These are phyloP conservation scores for Stramonita haemastoma DNA, from an alignment of 2,888 invertebrate species.

Conservation along the genomic window DNA sequence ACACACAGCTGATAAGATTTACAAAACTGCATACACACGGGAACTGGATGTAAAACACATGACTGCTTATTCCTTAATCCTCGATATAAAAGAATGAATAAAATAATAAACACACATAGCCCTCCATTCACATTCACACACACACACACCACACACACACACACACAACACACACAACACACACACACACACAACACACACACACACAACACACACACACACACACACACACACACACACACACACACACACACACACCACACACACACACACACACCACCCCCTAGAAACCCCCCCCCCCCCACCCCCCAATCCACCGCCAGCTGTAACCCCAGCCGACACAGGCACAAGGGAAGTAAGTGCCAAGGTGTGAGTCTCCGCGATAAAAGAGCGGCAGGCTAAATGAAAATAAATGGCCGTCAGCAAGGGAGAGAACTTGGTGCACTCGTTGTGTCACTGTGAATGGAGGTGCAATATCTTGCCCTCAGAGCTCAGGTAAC, in stretches of 20 bases:
- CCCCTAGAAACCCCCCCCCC: neutral
- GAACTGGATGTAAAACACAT: no score
- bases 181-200: slow-evolving; percentile 2
- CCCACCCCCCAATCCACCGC: neutral
- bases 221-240: slow-evolving; percentile 2
- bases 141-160: slow-evolving; percentile 8
- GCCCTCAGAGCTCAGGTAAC: neutral
- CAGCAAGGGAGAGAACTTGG: slow-evolving; percentile 4
- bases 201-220: neutral
- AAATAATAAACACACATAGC: neutral
- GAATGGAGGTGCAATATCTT: neutral
- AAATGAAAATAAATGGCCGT: slow-evolving; percentile 27
- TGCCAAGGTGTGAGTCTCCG: slow-evolving; percentile 13
- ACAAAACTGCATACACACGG: no score
- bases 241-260: neutral
- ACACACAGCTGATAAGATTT: no score
- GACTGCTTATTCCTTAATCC: no score
- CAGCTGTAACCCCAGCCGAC: neutral
- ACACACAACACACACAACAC: neutral
- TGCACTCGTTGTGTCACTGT: slow-evolving; percentile 21
- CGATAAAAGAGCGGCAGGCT: neutral
- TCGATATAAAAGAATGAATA: no score
- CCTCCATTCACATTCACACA: neutral
- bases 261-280: neutral
- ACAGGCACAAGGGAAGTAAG: slow-evolving; percentile 5